phyloP scores from a whole-genome alignment of 2,113 vertebrate genomes.

The Ardeotis arabs region DNA sequence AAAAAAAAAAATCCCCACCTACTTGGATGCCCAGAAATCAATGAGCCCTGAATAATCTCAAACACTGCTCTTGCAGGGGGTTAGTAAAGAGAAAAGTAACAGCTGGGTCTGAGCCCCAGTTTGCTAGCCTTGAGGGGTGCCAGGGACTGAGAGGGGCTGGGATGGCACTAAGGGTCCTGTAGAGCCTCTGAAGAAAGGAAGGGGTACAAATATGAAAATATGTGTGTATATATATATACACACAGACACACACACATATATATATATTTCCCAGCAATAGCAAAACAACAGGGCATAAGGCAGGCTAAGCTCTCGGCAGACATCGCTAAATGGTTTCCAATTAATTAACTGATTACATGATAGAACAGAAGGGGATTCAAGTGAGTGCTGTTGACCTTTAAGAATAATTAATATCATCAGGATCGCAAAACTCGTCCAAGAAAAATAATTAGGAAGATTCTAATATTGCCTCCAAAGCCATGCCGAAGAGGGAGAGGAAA shows the following conservation, averaged over 20 bases:
- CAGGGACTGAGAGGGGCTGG: not conserved
- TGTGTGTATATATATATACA: not conserved
- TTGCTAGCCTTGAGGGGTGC: not conserved
- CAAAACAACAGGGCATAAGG: slow-evolving; percentile 61
- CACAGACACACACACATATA: rapidly evolving
- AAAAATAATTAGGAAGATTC: slow-evolving; percentile 81
- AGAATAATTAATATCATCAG: slow-evolving; percentile 87
- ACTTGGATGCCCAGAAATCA: not conserved
- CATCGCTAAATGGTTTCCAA: slow-evolving; percentile 79
- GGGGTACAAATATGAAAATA: not conserved
- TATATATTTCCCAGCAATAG: not conserved
- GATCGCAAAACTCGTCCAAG: slow-evolving; percentile 76
- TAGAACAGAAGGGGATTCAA: slow-evolving; percentile 84
- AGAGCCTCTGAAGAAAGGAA: not conserved
- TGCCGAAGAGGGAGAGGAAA: slow-evolving; percentile 33
- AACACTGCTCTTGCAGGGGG: not conserved
- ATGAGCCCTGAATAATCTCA: not conserved
- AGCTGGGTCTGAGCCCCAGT: not conserved
- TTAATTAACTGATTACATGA: slow-evolving; percentile 85
- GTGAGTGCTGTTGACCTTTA: slow-evolving; percentile 84
- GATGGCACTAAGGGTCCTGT: not conserved
- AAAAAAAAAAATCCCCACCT: not conserved
- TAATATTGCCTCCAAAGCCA: slow-evolving; percentile 70
- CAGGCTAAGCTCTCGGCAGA: slow-evolving; percentile 65
- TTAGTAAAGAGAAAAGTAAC: not conserved